A percentile compares a stretch with the other conserved stretches of the same genome.
Evolutionary conservation across 2,113 vertebrate genomes (phyloP).

Genomic region (Acanthochromis polyacanthus): DNA sequence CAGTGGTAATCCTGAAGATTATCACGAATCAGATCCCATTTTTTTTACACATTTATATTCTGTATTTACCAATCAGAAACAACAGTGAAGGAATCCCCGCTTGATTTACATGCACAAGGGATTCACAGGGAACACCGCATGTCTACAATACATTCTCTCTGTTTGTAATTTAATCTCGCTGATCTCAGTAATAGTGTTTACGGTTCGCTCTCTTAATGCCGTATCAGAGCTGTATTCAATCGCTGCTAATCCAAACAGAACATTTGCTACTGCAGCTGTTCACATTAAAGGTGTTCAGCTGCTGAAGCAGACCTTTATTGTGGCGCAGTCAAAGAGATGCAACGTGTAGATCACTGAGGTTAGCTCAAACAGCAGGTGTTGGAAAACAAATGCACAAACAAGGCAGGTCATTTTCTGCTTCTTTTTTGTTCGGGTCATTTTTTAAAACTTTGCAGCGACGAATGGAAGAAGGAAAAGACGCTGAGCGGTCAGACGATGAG

Average conservation of each 20-base stretch:
- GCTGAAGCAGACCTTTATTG: not conserved
- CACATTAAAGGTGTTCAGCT: not conserved
- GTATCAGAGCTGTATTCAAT: not conserved
- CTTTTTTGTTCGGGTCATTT: not conserved
- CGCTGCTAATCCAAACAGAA: not conserved
- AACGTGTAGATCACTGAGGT: constrained; percentile 1
- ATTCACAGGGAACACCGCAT: not conserved
- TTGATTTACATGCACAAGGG: not conserved
- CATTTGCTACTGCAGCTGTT: not conserved
- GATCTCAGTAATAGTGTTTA: not conserved
- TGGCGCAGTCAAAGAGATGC: not conserved
- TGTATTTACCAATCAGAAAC: not conserved
- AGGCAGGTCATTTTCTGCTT: not conserved
- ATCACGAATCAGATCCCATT: not conserved
- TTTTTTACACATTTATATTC: not conserved
- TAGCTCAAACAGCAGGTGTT: constrained; percentile 6
- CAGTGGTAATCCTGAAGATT: not conserved
- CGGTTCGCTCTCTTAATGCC: not conserved
- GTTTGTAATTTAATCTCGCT: not conserved
- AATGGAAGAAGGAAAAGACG: not conserved
- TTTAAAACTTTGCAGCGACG: not conserved
- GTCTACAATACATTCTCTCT: not conserved
- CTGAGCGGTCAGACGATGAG: not conserved
- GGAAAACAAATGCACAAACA: not conserved
- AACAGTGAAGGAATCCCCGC: not conserved